Evolutionary conservation across 2,888 invertebrate genomes (phyloP).

Genomic region (Drosophila trichaetosa): DNA sequence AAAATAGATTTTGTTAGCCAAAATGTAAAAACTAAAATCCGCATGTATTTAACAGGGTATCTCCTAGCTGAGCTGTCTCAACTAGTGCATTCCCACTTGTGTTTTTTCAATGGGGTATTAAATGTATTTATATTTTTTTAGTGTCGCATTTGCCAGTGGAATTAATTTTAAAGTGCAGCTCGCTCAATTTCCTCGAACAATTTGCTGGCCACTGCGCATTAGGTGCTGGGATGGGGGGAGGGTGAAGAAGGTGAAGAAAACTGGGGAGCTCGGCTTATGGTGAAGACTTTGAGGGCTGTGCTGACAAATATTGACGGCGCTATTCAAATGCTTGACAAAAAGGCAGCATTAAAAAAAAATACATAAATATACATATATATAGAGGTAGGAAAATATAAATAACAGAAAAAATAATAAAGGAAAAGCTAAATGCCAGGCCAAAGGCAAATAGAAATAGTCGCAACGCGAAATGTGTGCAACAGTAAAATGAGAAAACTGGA

Average conservation of each 20-base stretch:
- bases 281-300: conserved; percentile 39
- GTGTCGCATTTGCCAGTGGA: conserved; percentile 42
- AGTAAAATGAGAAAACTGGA: conserved; percentile 41
- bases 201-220: conserved; percentile 62
- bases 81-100: neutral
- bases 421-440: conserved; percentile 36
- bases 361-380: neutral
- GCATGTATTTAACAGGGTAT: neutral
- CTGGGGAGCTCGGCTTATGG: conserved; percentile 25
- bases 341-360: conserved; percentile 14
- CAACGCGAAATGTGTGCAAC: conserved; percentile 51
- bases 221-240: neutral
- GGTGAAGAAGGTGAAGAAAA: neutral
- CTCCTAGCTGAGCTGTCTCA: neutral
- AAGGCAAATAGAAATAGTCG: conserved; percentile 50
- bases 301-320: conserved; percentile 69
- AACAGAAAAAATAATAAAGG: conserved; percentile 41
- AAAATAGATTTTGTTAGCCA: neutral
- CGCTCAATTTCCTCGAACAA: conserved; percentile 73
- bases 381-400: conserved; percentile 3
- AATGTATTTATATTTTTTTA: conserved; percentile 72
- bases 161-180: conserved; percentile 64
- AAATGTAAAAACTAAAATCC: neutral
- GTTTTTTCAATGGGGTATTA: conserved; percentile 42
- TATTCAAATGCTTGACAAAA: conserved; percentile 65